Percentiles rank a stretch among this genome's conserved stretches.
These are phyloP conservation scores for Hippocampus abdominalis DNA, from an alignment of 2,113 vertebrate genomes.

Conservation along the genomic window DNA sequence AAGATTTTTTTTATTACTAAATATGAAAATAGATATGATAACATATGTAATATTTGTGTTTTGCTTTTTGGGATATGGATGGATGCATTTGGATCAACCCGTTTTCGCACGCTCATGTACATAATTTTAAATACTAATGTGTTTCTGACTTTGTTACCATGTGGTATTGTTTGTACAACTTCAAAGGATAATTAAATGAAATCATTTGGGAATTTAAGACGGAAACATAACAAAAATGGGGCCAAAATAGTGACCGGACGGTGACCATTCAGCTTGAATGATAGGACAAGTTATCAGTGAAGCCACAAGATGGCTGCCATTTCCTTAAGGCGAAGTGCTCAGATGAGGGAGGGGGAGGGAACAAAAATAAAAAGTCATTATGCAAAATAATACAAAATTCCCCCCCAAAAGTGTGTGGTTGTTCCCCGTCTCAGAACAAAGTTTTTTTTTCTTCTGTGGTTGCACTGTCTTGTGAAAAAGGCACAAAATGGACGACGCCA, in stretches of 20 bases:
- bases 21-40: too few relatives aligned
- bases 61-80: too few relatives aligned
- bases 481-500: not conserved
- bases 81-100: too few relatives aligned
- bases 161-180: not conserved
- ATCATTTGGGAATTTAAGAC: not conserved
- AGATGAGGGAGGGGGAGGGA: not conserved
- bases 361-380: conserved; percentile 10
- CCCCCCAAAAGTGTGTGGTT: conserved; percentile 37
- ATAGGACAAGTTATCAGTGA: not conserved
- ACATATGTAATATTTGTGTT: too few relatives aligned
- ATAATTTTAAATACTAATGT: too few relatives aligned
- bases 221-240: not conserved
- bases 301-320: conserved; percentile 2
- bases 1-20: too few relatives aligned
- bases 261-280: not conserved
- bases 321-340: conserved; percentile 53
- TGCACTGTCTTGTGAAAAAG: not conserved
- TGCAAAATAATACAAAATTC: conserved; percentile 16
- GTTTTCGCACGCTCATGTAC: too few relatives aligned
- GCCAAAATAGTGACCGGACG: not conserved
- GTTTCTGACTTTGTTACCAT: too few relatives aligned
- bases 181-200: not conserved
- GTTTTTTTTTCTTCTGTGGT: conserved; percentile 15
- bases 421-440: conserved; percentile 42